Evolutionary conservation across 2,797 vertebrate species (phyloP).

Genomic region (Danio jaintianensis): DNA sequence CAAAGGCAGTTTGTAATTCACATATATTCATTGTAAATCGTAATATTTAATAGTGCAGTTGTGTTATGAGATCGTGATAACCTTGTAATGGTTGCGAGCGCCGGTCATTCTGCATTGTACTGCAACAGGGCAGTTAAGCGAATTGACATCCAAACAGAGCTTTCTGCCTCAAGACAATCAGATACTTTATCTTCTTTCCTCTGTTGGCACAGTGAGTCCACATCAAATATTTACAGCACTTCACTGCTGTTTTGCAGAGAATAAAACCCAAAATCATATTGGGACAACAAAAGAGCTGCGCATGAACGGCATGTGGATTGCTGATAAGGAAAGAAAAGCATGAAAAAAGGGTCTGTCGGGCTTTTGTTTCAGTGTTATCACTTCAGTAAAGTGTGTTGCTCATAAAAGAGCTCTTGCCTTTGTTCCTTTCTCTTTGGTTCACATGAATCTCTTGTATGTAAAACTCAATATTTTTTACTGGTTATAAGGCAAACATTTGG

Average conservation of each 20-base stretch:
- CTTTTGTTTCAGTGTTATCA: conserved; percentile 3
- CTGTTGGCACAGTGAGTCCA: conserved; percentile 8
- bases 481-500: conserved; percentile 4
- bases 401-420: not conserved
- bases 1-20: not conserved
- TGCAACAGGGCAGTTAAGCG: conserved; percentile 1
- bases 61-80: not conserved
- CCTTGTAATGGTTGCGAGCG: not conserved
- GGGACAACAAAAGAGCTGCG: conserved; percentile 29
- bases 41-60: not conserved
- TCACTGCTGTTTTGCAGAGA: conserved; percentile 28
- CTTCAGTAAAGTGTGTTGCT: conserved; percentile 7
- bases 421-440: conserved; percentile 6
- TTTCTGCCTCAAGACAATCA: conserved; percentile 38
- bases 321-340: conserved; percentile 5
- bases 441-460: not conserved
- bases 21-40: not conserved
- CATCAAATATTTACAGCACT: conserved; percentile 53
- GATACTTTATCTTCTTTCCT: conserved; percentile 24
- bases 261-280: conserved; percentile 34
- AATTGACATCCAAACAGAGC: conserved; percentile 38
- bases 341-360: conserved; percentile 2
- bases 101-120: conserved; percentile 1
- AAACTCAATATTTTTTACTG: not conserved
- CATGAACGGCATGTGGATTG: conserved; percentile 15